Conservation (phyloP, 2,888 invertebrate species). For the Helicoverpa assulta region DNA sequence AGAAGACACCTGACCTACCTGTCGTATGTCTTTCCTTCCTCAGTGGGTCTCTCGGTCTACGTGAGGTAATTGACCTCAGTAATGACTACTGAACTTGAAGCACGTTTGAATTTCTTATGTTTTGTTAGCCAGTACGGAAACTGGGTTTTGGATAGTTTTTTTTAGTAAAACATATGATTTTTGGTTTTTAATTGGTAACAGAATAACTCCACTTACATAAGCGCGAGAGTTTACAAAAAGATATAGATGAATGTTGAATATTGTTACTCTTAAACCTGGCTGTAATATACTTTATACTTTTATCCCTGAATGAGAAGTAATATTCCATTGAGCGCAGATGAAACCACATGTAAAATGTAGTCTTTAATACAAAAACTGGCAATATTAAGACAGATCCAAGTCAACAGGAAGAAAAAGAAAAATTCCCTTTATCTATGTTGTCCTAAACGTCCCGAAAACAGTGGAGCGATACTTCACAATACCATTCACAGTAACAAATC, state of each 20-base stretch:
- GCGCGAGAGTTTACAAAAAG: no score
- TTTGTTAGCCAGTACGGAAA: conserved; percentile 34
- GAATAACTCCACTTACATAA: no score
- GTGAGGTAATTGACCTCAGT: conserved; percentile 56
- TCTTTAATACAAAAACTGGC: no score
- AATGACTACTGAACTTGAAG: conserved; percentile 56
- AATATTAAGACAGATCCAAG: neutral
- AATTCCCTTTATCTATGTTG: conserved; percentile 3
- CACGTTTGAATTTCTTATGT: conserved; percentile 55
- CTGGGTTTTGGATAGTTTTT: conserved; percentile 10
- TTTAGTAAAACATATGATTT: neutral
- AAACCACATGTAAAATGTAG: no score
- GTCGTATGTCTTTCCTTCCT: no score
- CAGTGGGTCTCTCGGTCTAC: conserved; percentile 48
- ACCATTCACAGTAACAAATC: conserved; percentile 67
- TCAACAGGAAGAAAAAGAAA: neutral
- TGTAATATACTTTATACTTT: no score
- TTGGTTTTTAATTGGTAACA: no score
- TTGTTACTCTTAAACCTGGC: no score
- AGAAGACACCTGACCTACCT: no score
- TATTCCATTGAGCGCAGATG: no score
- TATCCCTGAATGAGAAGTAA: no score
- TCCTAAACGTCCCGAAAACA: conserved; percentile 9
- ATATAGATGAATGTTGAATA: no score
- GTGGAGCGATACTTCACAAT: conserved; percentile 51